Evolutionary conservation across 2,888 invertebrate genomes (phyloP), one percentile per base, ranked within the genome.

Genomic region (Amiota communis): DNA sequence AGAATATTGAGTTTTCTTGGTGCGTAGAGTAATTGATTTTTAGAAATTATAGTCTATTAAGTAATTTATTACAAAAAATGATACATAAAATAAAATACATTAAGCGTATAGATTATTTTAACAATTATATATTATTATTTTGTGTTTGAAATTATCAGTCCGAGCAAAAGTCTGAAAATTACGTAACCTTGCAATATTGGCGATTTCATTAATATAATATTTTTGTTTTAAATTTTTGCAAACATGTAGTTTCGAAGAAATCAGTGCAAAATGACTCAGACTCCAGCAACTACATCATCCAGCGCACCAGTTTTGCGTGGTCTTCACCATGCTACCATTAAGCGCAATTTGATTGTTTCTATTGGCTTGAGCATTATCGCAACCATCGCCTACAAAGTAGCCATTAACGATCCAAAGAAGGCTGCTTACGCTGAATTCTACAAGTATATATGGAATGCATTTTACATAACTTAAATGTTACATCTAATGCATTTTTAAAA

Each of bases 391-490:
- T 88, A 89, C 74, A 93, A 94, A 80, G 2, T 91, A 0, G 49
- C 91, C 0, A 80, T 93, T 23, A 91, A 90, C 70, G 89, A 92
- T 63, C 91, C 92, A 0, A 91, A 92, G 71, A 93, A 92, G 80
- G 86, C 89, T 11, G 90, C 88, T 69, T 96, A 96, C 81, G 93
- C 92, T 56, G 93, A 95, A 51, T 96, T 93, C 88, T 95, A 95
- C 91, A 93, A 92, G 96, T 96, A 91, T 91, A 91, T 76, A 75
- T 51, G 49, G 36, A 51, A 8, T 36, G 3, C 0, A 10, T n/a
- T 23, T n/a, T 23, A n/a, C 23, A 49, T 73, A 9, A n/a, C 15
- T 74, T 36, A 8, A 12, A 63, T 47, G 47, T 51, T 36, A 9
- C 48, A 59, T 49, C 11, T 13, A 51, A n/a, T 12, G 46, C 2